phyloP scores from a whole-genome alignment of 2,797 vertebrate species.

The Semaprochilodus insignis region DNA sequence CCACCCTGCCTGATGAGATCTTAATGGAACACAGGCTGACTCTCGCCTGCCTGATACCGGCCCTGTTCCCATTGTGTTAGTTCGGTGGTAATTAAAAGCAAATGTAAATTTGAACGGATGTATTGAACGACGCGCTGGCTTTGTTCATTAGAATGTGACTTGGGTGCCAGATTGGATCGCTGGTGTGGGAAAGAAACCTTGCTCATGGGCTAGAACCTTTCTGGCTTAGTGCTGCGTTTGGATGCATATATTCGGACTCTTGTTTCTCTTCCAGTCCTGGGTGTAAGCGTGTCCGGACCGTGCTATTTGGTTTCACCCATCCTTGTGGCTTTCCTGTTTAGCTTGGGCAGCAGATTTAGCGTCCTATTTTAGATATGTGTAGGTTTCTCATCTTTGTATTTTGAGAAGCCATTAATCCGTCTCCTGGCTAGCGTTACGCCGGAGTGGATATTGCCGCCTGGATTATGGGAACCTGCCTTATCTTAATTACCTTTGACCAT shows the following conservation, averaged over 20 bases:
- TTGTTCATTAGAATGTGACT: not conserved
- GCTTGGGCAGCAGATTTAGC: slow-evolving; percentile 37
- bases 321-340: slow-evolving; percentile 14
- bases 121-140: not conserved
- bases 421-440: slow-evolving; percentile 36
- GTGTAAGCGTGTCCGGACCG: not conserved
- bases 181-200: not conserved
- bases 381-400: slow-evolving; percentile 40
- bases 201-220: no score
- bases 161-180: not conserved
- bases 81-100: slow-evolving; percentile 37
- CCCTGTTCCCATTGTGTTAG: not conserved
- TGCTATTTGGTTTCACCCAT: not conserved
- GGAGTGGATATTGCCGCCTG: slow-evolving; percentile 50
- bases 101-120: slow-evolving; percentile 13
- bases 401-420: slow-evolving; percentile 53
- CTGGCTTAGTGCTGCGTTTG: slow-evolving; percentile 12
- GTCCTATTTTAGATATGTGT: slow-evolving; percentile 41
- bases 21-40: slow-evolving; percentile 39
- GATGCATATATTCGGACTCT: slow-evolving; percentile 21
- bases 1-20: slow-evolving; percentile 30
- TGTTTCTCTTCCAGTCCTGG: not conserved
- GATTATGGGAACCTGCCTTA: slow-evolving; percentile 49
- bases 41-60: not conserved
- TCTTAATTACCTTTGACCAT: slow-evolving; percentile 55